phyloP scores from a whole-genome alignment of 2,888 invertebrate species.

The Epinotia brunnichana region DNA sequence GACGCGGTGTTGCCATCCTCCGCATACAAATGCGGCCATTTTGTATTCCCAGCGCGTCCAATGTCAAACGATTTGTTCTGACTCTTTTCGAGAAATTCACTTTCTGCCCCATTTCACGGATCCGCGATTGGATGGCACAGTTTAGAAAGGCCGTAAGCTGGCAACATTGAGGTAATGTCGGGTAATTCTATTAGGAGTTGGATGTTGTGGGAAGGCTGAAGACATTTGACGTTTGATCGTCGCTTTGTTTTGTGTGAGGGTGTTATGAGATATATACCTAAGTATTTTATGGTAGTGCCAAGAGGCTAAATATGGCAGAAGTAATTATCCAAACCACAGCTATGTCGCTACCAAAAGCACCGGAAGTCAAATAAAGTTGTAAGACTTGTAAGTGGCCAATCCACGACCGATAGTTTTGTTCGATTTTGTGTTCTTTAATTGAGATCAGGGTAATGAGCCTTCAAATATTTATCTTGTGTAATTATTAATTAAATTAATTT shows the following conservation, averaged over 20 bases:
- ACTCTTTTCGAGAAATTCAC: constrained; percentile 71
- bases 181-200: not conserved
- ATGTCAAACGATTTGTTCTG: constrained; percentile 69
- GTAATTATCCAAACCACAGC: too few relatives aligned
- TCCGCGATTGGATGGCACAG: constrained; percentile 19
- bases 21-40: constrained; percentile 58
- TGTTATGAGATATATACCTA: too few relatives aligned
- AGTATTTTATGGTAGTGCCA: not conserved
- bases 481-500: too few relatives aligned
- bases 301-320: too few relatives aligned
- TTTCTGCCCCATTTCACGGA: constrained; percentile 64
- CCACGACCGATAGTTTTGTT: too few relatives aligned
- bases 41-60: constrained; percentile 56
- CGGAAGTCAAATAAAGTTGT: too few relatives aligned
- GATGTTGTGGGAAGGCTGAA: not conserved
- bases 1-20: constrained; percentile 45
- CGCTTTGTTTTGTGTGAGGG: not conserved
- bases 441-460: too few relatives aligned
- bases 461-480: too few relatives aligned
- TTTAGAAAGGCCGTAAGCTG: constrained; percentile 14
- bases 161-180: not conserved
- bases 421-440: too few relatives aligned
- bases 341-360: too few relatives aligned
- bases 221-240: not conserved
- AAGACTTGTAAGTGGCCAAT: too few relatives aligned